Evolutionary conservation across 2,797 vertebrate species (phyloP).

Genomic region (Urocyon cinereoargenteus): DNA sequence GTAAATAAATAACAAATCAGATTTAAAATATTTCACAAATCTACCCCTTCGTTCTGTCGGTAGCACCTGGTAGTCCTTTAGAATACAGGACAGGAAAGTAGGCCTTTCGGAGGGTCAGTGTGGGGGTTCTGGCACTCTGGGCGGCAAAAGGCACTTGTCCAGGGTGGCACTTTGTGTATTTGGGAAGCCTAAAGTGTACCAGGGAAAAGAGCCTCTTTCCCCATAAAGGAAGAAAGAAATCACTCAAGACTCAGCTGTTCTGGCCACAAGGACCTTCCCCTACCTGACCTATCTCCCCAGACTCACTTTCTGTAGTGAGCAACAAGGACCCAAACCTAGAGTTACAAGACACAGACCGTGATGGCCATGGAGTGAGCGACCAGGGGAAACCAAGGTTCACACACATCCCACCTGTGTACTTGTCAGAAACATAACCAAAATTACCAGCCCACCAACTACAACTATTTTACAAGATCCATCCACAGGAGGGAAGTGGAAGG

Average conservation of each 20-base stretch:
- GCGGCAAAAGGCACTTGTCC: background rate
- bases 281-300: too few relatives aligned
- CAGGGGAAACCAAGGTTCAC: background rate
- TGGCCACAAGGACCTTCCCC: too few relatives aligned
- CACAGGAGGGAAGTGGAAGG: background rate
- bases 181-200: background rate
- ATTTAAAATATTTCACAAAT: background rate
- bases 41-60: background rate
- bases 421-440: constrained; percentile 59
- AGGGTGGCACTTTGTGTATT: background rate
- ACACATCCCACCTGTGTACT: background rate
- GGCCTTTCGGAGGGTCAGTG: background rate
- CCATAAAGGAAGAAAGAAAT: too few relatives aligned
- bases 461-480: constrained; percentile 47
- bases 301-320: too few relatives aligned
- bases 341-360: too few relatives aligned
- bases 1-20: background rate
- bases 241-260: too few relatives aligned
- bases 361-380: too few relatives aligned
- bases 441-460: too few relatives aligned
- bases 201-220: too few relatives aligned
- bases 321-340: too few relatives aligned
- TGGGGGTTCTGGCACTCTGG: background rate
- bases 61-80: constrained; percentile 11
- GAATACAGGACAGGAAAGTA: background rate